Conservation (phyloP, 2,113 vertebrate species). For the Morone saxatilis region DNA sequence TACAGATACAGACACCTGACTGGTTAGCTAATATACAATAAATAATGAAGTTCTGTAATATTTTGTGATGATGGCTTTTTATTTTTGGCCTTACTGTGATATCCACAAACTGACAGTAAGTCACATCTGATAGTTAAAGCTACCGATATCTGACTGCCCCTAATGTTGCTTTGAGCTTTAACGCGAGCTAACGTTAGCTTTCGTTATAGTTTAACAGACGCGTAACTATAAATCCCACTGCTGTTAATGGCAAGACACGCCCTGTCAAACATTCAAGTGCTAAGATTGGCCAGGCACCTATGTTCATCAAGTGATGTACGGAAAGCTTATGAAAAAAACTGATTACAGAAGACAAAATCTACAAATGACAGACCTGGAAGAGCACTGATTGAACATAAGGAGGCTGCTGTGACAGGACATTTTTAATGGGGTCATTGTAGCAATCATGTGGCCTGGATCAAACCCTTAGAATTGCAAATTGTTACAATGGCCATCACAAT, state of each 20-base stretch:
- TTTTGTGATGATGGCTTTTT: not conserved
- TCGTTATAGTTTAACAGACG: not conserved
- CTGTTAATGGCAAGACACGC: too few species aligned
- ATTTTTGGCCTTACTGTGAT: not conserved
- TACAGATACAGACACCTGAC: not conserved
- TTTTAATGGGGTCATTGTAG: slow-evolving; percentile 9
- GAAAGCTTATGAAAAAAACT: too few species aligned
- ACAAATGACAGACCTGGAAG: slow-evolving; percentile 2
- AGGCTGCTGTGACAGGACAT: slow-evolving; percentile 15
- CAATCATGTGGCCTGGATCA: not conserved
- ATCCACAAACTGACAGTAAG: too few species aligned
- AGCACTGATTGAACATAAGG: not conserved
- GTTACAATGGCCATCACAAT: slow-evolving; percentile 8
- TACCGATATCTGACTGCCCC: not conserved
- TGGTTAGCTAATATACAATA: not conserved
- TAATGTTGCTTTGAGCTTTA: too few species aligned
- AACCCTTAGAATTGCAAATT: slow-evolving; percentile 20
- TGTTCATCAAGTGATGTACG: too few species aligned
- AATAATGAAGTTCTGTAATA: not conserved
- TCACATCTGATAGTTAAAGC: not conserved
- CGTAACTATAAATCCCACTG: too few species aligned
- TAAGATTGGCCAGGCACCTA: too few species aligned
- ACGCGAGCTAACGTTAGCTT: not conserved
- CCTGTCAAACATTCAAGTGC: too few species aligned
- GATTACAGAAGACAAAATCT: not conserved